phyloP scores from a whole-genome alignment of 2,888 invertebrate genomes.

The Agrochola macilenta region DNA sequence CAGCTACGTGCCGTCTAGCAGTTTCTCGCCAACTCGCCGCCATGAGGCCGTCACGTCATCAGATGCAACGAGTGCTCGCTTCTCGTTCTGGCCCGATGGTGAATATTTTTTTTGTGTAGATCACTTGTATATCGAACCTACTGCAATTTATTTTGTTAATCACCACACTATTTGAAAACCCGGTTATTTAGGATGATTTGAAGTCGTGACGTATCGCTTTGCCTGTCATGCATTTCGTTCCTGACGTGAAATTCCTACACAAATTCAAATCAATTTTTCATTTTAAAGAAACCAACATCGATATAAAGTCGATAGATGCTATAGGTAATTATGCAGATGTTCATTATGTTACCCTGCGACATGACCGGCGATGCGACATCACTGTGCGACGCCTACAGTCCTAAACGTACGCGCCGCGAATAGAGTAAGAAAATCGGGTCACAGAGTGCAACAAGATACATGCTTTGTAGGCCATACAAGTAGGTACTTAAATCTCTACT shows the following conservation, averaged over 20 bases:
- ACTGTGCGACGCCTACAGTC: background rate
- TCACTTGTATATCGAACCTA: background rate
- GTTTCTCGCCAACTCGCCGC: slow-evolving; percentile 83
- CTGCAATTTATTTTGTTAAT: background rate
- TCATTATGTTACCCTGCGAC: too few relatives aligned
- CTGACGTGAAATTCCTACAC: background rate
- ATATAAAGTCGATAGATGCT: too few relatives aligned
- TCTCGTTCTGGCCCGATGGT: slow-evolving; percentile 87
- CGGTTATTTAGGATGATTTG: too few relatives aligned
- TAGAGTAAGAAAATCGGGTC: background rate
- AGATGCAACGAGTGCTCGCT: slow-evolving; percentile 81
- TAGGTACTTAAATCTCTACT: background rate
- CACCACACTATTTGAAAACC: background rate
- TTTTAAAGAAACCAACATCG: too few relatives aligned
- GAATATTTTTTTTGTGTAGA: slow-evolving; percentile 61
- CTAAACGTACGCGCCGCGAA: background rate
- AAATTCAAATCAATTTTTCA: too few relatives aligned
- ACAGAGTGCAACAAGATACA: background rate
- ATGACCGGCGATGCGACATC: too few relatives aligned
- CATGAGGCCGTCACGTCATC: slow-evolving; percentile 86
- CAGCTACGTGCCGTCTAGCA: slow-evolving; percentile 80
- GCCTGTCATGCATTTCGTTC: background rate
- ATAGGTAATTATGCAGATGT: too few relatives aligned
- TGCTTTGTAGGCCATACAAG: background rate
- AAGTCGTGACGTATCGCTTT: too few relatives aligned